These are phyloP conservation scores for Macrotus californicus DNA, from an alignment of 2,113 vertebrate genomes.

Conservation along the genomic window DNA sequence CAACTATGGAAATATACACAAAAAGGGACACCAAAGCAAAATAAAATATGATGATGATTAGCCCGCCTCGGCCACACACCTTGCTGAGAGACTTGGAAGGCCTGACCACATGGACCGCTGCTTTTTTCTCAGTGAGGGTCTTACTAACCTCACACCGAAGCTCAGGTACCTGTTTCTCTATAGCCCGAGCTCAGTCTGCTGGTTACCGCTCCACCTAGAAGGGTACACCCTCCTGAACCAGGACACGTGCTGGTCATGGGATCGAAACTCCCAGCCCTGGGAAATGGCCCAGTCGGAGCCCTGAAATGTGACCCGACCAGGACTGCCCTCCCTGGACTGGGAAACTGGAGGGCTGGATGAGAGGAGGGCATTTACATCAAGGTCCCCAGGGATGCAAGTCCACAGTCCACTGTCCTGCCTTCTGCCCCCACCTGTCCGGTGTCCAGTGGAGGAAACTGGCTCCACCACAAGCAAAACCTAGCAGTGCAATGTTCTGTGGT, in stretches of 20 bases:
- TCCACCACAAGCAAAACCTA: background rate
- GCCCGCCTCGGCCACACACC: background rate
- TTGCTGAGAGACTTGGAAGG: background rate
- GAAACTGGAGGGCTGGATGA: background rate
- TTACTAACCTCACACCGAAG: background rate
- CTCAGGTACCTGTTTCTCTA: background rate
- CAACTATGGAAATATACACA: background rate
- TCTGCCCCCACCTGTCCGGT: background rate
- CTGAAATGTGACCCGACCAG: background rate
- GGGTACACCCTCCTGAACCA: background rate
- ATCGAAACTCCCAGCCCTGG: background rate
- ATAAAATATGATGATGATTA: too few species aligned
- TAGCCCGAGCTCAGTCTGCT: background rate
- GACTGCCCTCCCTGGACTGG: background rate
- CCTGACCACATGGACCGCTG: background rate
- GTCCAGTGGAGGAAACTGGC: background rate
- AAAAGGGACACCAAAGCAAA: background rate
- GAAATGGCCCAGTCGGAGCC: background rate
- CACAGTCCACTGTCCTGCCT: background rate
- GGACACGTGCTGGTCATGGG: background rate
- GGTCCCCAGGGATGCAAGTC: background rate
- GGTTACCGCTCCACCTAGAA: background rate
- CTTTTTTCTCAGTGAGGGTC: background rate
- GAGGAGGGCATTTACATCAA: background rate
- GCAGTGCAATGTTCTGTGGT: background rate